Base-by-base conservation (phyloP, 2,113 vertebrate genomes). In the Lampris incognitus region DNA sequence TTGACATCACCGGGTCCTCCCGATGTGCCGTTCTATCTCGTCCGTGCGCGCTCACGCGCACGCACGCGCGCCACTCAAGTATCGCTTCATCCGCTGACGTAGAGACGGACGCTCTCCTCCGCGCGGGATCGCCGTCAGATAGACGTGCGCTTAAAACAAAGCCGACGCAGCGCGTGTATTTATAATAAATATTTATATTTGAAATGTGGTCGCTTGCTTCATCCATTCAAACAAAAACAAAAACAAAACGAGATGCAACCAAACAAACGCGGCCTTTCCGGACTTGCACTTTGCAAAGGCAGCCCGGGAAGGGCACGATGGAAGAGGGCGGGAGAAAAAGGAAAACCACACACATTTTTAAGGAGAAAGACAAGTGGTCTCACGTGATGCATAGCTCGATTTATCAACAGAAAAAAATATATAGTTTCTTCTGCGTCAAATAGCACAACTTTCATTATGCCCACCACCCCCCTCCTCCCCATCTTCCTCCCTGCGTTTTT, bases 121-220 rank as follows among this genome's bases (percentile, higher is more conserved):
- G 24, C 24, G 24, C 24, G 24, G 24, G 24, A 24, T 24, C 24
- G 24, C 24, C 24, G 24, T 24, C 24, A 24, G 24, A 24, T 24
- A 24, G 24, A 24, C 24, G 24, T 24, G 24, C 24, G 24, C 24
- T 24, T 24, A 24, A 24, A 24, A 24, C 24, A 24, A 24, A 24
- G 24, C 24, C 24, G 24, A 24, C 24, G 24, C 24, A 24, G 24
- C 24, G 24, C 24, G 24, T 24, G 89, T 93, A 90, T 91, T 85
- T 89, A 90, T 91, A 89, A 84, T 85, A 86, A 91, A 82, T 89
- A 84, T 92, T 86, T 90, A 88, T 91, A 81, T 93, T 87, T 90
- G 90, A 78, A 88, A 91, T 88, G 81, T 78, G 65, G 87, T 85
- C 71, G 92, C 79, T 86, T 91, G 67, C 54, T 91, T 87, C 88